Conservation (phyloP, 2,888 invertebrate species). For the Apamea sordens region DNA sequence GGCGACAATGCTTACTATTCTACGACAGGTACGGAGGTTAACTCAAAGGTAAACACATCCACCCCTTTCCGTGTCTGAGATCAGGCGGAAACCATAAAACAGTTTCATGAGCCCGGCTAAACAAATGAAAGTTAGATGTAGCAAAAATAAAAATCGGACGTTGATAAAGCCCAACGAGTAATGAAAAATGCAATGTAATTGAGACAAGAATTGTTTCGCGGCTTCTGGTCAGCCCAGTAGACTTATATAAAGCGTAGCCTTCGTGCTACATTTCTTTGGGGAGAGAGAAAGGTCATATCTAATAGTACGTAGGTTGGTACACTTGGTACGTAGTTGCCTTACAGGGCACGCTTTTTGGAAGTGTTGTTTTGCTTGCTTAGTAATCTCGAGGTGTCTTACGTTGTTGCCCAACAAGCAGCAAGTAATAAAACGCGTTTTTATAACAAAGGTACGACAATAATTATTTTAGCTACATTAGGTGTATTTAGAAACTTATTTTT, state of each 20-base stretch:
- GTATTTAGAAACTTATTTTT: neutral
- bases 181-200: conserved; percentile 49
- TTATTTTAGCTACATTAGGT: neutral
- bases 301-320: neutral
- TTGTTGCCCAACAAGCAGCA: neutral
- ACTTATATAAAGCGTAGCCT: neutral
- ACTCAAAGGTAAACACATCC: conserved; percentile 29
- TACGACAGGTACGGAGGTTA: conserved; percentile 27
- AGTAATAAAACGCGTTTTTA: neutral
- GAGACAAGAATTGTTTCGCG: conserved; percentile 13
- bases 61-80: conserved; percentile 14
- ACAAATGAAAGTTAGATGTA: conserved; percentile 13
- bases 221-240: neutral
- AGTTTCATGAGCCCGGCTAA: conserved; percentile 18
- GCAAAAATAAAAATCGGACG: conserved; percentile 25
- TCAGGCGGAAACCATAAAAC: conserved; percentile 37
- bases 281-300: neutral
- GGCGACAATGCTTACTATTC: conserved; percentile 43
- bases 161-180: conserved; percentile 28
- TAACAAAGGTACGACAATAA: neutral
- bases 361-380: neutral
- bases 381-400: neutral
- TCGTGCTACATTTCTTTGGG: conserved; percentile 14
- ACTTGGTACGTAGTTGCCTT: neutral
- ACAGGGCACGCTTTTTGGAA: neutral